Evolutionary conservation across 2,113 vertebrate species (phyloP), one percentile per base, ranked within the genome.

Genomic region (Phylloscopus trochilus): DNA sequence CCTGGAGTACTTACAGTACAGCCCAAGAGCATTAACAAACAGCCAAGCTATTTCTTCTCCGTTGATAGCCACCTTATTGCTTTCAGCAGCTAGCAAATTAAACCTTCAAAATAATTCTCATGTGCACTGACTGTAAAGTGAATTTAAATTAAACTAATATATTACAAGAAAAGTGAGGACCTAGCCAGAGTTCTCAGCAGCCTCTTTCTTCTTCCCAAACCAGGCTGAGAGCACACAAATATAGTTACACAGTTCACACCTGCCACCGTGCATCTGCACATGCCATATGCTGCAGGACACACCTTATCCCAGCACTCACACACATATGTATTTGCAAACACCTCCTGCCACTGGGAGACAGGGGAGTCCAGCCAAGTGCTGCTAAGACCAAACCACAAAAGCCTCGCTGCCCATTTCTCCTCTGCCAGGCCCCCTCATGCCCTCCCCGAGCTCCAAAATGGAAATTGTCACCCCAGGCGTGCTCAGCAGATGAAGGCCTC

Each of bases 91-190:
- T 92, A 98, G 95, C 96, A 97, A 98, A 97, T 97, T 97, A 97
- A 98, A 97, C 90, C 92, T 97, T 97, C 94, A 83, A 95, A 97
- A 97, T 97, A 97, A 97, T 96, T 97, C 97, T 98, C 97, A 91
- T 96, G 95, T 96, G 97, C 90, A 93, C 83, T 67, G 95, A 96
- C 96, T 97, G 88, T 97, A 97, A 98, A 98, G 93, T 90, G 95
- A 96, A 97, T 96, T 97, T 95, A 98, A 98, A 98, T 97, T 97
- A 97, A 97, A 97, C 91, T 93, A 97, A 97, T 97, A 92, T 51
- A 95, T 97, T 97, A 97, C 68, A 79, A 67, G 89, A 64, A 89
- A 96, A 91, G 89, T 73, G 74, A 87, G 84, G 81, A 93, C 81
- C 62, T 76, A 95, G 95, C 89, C 85, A 89, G 88, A 87, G 78